Percentiles rank a stretch among this genome's conserved stretches.
phyloP scores from a whole-genome alignment of 2,113 vertebrate genomes.

The Forbesichthys agassizii region DNA sequence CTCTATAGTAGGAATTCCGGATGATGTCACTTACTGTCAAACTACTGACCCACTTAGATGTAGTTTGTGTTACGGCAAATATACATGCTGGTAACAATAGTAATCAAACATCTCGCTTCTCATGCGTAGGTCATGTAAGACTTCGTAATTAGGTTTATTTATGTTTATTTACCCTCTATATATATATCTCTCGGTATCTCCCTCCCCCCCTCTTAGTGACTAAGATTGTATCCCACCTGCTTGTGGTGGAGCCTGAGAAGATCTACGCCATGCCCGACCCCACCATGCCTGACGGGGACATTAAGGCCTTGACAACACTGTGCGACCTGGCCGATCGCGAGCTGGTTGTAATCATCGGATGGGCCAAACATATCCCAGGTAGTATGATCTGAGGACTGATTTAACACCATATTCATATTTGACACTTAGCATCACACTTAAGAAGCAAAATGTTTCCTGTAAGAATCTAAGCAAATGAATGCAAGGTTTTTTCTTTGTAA shows the following conservation, averaged over 20 bases:
- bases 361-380: constrained; percentile 99
- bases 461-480: not conserved
- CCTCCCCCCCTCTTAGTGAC: constrained; percentile 79
- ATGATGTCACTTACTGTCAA: no score
- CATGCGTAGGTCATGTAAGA: no score
- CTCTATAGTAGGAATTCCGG: no score
- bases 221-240: constrained; percentile 95
- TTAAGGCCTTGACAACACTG: constrained; percentile 95
- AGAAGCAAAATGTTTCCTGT: not conserved
- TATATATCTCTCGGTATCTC: not conserved
- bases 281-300: constrained; percentile 92
- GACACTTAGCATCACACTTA: not conserved
- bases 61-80: no score
- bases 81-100: no score
- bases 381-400: constrained; percentile 22
- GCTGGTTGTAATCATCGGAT: constrained; percentile 96
- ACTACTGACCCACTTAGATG: no score
- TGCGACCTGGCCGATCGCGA: constrained; percentile 97
- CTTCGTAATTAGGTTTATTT: not conserved
- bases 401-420: not conserved
- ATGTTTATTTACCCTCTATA: not conserved
- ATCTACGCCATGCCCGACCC: constrained; percentile 97
- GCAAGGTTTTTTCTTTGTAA: not conserved
- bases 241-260: constrained; percentile 97
- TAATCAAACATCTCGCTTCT: no score